Base-by-base conservation (phyloP, 1,140 invertebrate species). In the Lasaia peninsularis region DNA sequence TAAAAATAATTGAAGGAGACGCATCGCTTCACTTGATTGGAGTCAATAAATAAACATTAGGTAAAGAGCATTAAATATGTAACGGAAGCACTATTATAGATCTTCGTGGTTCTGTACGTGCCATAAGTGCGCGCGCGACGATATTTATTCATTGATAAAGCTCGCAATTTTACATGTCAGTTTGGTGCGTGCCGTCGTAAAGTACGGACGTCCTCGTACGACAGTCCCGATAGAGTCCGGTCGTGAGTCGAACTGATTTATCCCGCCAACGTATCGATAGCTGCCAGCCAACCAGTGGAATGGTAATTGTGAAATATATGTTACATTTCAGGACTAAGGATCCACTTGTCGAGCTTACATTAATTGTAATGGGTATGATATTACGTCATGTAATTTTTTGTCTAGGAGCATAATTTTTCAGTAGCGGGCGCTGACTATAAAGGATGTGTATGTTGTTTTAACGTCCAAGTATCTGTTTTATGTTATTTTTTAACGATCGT, bases 131-230 rank as follows among this genome's bases (percentile, higher is more conserved):
- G 78, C 77, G 78, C 65, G 80, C 79, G 77, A 67, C 53, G 58
- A 48, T 66, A 67, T 65, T 66, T 61, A 65, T 60, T 62, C 72
- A 77, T 74, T 80, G 79, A 80, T 86, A 80, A 86, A 82, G 79
- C 80, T 86, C 79, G 80, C 81, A 71, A 82, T 86, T 83, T 83
- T 61, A 72, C 78, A 10, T 52, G 50, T 69, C 80, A 87, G 83
- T 87, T 69, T 67, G 62, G 71, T 75, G 77, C 74, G 84, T 63
- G 77, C 74, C 71, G 72, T 67, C 66, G 70, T 63, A 54, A 60
- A 58, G 58, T 68, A 62, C 75, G 79, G 69, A 70, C 80, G 69
- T 67, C 57, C 64, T 40, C 40, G 40, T 21, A 21, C 16, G 11
- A 48, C 40, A 48, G 5, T 21, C 18, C 16, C 58, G 58, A 56